phyloP scores from a whole-genome alignment of 1,140 invertebrate genomes.

The Apis florea region DNA sequence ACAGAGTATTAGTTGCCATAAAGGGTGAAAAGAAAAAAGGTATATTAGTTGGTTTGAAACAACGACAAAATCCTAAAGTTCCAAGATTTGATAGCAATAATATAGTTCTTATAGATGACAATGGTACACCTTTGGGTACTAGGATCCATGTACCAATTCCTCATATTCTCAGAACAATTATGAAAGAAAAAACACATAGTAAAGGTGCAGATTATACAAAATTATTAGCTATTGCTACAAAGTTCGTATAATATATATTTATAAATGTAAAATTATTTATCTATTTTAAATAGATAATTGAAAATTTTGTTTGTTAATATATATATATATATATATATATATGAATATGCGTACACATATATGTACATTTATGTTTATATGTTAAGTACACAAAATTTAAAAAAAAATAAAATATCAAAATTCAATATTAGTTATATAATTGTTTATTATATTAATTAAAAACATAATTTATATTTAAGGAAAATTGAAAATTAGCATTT shows the following conservation, averaged over 20 bases:
- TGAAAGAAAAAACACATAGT: constrained; percentile 89
- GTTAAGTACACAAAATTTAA: not conserved
- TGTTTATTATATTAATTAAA: not conserved
- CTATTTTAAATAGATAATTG: not conserved
- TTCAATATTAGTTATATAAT: not conserved
- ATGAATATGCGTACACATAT: not conserved
- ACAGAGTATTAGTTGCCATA: constrained; percentile 96
- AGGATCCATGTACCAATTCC: constrained; percentile 97
- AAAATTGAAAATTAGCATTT: no score
- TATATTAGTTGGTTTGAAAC: constrained; percentile 95
- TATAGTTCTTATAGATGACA: constrained; percentile 97
- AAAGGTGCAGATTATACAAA: constrained; percentile 98
- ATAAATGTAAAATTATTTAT: no score
- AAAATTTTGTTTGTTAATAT: no score
- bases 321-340: no score
- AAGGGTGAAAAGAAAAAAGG: constrained; percentile 98
- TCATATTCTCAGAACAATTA: constrained; percentile 91
- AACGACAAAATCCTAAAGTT: constrained; percentile 89
- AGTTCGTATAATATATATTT: constrained; percentile 87
- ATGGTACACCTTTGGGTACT: constrained; percentile 95
- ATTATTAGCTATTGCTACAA: constrained; percentile 94
- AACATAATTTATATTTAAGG: not conserved
- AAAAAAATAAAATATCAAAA: not conserved
- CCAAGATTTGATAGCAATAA: constrained; percentile 99
- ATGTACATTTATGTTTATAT: not conserved